Percentiles rank a stretch among this genome's conserved stretches.
These are phyloP conservation scores for Camponotus pennsylvanicus DNA, from an alignment of 1,140 invertebrate genomes.

Conservation along the genomic window DNA sequence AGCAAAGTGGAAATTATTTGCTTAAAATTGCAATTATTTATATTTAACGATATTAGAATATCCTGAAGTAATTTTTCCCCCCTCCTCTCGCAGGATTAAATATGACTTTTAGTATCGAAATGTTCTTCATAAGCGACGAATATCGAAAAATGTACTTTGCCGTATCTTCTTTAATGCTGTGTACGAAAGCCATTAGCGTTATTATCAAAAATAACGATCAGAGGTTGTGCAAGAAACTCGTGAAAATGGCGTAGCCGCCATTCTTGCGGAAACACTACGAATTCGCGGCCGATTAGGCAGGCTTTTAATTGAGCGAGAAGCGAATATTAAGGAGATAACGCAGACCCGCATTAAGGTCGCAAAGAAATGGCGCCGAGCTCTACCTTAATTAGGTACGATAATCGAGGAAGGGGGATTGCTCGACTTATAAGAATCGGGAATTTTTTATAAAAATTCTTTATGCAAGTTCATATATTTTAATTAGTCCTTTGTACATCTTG, in stretches of 20 bases:
- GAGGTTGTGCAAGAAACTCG: too few species aligned
- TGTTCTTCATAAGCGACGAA: background rate
- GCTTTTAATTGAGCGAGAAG: conserved; percentile 28
- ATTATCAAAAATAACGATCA: conserved; percentile 11
- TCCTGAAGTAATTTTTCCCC: background rate
- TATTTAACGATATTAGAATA: background rate
- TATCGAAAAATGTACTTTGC: background rate
- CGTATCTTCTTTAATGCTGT: background rate
- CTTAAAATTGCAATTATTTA: too few species aligned
- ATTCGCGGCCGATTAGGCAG: conserved; percentile 50
- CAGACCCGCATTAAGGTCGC: background rate
- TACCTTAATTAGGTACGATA: conserved; percentile 41
- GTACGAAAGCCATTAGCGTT: conserved; percentile 13
- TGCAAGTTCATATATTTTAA: background rate
- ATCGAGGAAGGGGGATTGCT: background rate
- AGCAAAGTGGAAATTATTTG: too few species aligned
- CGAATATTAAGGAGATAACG: conserved; percentile 22
- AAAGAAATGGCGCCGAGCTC: background rate
- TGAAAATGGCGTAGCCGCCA: too few species aligned
- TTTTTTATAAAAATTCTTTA: background rate
- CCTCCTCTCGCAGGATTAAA: background rate
- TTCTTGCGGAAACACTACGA: background rate
- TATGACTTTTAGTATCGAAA: background rate
- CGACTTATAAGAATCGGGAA: background rate
- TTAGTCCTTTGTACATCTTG: background rate